Conservation (phyloP, 2,113 vertebrate species). For the Semnornis frantzii region DNA sequence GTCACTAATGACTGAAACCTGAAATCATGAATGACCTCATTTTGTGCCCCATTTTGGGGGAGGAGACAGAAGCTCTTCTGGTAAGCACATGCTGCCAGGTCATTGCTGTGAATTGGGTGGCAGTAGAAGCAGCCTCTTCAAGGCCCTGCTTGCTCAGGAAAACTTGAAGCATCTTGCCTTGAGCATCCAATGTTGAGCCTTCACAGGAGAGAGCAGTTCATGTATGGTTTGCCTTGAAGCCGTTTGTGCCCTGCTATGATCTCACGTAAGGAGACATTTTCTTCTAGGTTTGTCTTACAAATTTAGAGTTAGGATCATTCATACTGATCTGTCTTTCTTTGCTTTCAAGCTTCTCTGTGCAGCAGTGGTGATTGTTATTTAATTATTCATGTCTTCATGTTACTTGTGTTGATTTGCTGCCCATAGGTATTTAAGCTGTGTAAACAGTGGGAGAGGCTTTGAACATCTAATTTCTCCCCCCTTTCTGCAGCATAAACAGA, state of each 20-base stretch:
- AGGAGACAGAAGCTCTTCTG: background rate
- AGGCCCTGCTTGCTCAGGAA: background rate
- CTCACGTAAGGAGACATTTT: background rate
- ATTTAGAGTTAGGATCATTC: background rate
- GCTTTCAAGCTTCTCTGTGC: background rate
- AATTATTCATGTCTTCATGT: background rate
- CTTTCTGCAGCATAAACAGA: background rate
- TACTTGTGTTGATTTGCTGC: background rate
- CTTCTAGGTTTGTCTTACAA: background rate
- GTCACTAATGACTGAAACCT: background rate
- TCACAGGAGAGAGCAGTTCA: background rate
- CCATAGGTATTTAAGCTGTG: background rate
- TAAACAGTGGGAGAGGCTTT: background rate
- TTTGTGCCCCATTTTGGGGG: background rate
- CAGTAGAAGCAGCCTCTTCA: background rate
- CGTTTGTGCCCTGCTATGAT: background rate
- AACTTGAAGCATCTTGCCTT: background rate
- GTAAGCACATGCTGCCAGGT: background rate
- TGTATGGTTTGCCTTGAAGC: rapidly evolving
- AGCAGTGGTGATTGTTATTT: background rate
- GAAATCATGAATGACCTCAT: background rate
- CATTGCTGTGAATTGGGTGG: background rate
- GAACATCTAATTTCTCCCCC: background rate
- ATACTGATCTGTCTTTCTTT: background rate
- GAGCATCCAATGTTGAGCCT: background rate